phyloP scores from a whole-genome alignment of 2,797 vertebrate species.

The Eulemur coronatus region DNA sequence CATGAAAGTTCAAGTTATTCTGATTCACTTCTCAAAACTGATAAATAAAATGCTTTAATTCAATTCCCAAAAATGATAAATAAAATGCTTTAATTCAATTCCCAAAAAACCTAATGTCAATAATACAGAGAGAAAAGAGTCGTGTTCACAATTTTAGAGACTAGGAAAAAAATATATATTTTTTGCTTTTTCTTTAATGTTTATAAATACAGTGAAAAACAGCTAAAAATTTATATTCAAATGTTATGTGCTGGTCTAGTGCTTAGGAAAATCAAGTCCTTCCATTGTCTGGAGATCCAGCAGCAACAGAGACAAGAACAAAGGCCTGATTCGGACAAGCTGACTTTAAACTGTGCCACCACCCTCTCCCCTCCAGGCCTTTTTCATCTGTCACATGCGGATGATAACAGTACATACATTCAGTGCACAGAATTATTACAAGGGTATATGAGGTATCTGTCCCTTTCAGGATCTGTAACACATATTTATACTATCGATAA shows the following conservation, averaged over 20 bases:
- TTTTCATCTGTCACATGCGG: neutral
- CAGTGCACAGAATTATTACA: neutral
- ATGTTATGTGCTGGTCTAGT: neutral
- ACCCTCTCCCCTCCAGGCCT: neutral
- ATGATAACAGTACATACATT: neutral
- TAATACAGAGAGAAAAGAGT: neutral
- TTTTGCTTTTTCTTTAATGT: neutral
- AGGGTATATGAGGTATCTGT: neutral
- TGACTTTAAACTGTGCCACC: neutral
- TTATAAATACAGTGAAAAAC: neutral
- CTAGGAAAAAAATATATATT: neutral
- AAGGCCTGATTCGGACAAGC: neutral
- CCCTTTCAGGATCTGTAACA: neutral
- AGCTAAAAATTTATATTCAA: neutral
- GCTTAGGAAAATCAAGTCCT: neutral
- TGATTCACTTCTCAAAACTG: neutral
- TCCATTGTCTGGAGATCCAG: neutral
- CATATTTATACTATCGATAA: neutral
- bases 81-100: too few relatives aligned
- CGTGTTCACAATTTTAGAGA: neutral
- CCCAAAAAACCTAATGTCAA: neutral
- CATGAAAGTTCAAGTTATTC: conserved; percentile 25
- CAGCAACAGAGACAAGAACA: neutral
- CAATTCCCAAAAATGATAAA: neutral
- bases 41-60: neutral